Percentiles rank a stretch among this genome's conserved stretches.
Evolutionary conservation across 1,140 invertebrate species (phyloP).

Genomic region (Hyles euphorbiae): DNA sequence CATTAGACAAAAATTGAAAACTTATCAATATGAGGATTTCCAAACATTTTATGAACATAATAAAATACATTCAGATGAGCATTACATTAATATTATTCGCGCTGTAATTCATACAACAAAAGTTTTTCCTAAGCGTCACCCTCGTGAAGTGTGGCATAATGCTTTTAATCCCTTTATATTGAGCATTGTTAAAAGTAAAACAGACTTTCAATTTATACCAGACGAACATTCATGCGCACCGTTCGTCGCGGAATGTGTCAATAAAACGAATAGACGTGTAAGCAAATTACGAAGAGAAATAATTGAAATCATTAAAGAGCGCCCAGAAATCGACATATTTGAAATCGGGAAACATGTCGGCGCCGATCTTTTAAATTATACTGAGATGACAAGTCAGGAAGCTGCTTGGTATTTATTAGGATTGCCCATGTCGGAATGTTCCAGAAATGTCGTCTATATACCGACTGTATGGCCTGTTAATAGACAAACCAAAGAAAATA

Average conservation of each 20-base stretch:
- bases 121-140: constrained; percentile 9
- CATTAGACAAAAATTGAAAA: constrained; percentile 16
- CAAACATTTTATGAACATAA: constrained; percentile 14
- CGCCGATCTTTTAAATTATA: constrained; percentile 17
- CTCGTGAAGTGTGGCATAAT: constrained; percentile 25
- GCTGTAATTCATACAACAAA: constrained; percentile 13
- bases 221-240: constrained; percentile 27
- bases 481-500: constrained; percentile 13
- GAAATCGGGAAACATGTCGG: constrained; percentile 26
- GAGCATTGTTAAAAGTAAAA: constrained; percentile 22
- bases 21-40: constrained; percentile 14
- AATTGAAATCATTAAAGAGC: constrained; percentile 26
- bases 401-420: constrained; percentile 32
- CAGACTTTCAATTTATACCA: constrained; percentile 25
- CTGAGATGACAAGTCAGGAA: constrained; percentile 25
- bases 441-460: constrained; percentile 12
- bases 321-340: constrained; percentile 23
- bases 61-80: constrained; percentile 16
- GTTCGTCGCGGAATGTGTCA: constrained; percentile 27
- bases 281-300: constrained; percentile 26
- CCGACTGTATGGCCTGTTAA: constrained; percentile 15
- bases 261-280: constrained; percentile 22
- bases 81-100: constrained; percentile 17
- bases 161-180: constrained; percentile 26
- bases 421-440: constrained; percentile 19